Evolutionary conservation across 1,140 invertebrate genomes (phyloP).

Genomic region (Temnothorax curvispinosus): DNA sequence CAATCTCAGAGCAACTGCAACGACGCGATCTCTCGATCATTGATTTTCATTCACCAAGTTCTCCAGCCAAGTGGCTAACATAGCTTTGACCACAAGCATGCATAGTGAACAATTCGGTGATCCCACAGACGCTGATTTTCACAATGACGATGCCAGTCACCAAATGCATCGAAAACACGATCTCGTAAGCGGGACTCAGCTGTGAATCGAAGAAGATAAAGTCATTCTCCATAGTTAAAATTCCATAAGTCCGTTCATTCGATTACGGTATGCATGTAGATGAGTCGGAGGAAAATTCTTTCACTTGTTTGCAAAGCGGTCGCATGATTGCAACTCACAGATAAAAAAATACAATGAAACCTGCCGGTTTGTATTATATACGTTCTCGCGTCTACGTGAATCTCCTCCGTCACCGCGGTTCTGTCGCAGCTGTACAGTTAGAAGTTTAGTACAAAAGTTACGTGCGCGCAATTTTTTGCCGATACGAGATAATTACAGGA

Average conservation of each 20-base stretch:
- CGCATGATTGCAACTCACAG: background rate
- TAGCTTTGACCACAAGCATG: conserved; percentile 59
- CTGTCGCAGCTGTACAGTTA: background rate
- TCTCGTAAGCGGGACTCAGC: conserved; percentile 56
- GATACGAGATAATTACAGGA: background rate
- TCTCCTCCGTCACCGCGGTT: background rate
- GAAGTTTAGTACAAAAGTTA: background rate
- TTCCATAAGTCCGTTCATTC: background rate
- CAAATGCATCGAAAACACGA: conserved; percentile 55
- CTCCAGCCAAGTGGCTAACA: no score
- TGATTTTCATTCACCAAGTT: background rate
- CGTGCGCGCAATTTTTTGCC: conserved; percentile 12
- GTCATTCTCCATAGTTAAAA: conserved; percentile 4
- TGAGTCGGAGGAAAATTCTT: background rate
- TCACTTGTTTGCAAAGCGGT: background rate
- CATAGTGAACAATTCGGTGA: conserved; percentile 51
- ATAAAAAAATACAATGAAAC: background rate
- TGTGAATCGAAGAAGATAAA: conserved; percentile 59
- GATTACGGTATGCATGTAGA: background rate
- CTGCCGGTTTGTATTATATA: background rate
- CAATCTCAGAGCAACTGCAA: conserved; percentile 51
- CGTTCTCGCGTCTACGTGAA: no score
- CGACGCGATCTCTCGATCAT: background rate
- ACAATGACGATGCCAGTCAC: conserved; percentile 35
- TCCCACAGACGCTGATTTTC: conserved; percentile 34